Base-by-base conservation (phyloP, 2,888 invertebrate genomes). In the Drosophila lutescens region DNA sequence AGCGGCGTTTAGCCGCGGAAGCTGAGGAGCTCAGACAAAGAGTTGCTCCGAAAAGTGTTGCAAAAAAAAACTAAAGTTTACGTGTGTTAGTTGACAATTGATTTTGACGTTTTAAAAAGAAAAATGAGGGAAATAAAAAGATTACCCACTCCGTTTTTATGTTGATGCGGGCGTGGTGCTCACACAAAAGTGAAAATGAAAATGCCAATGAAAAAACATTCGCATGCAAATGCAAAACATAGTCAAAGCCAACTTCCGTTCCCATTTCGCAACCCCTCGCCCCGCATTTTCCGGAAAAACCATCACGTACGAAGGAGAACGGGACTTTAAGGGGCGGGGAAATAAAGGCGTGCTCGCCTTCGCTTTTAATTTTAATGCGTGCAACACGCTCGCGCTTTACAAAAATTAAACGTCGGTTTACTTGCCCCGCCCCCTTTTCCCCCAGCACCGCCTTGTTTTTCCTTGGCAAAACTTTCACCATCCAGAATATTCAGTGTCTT, bases 341-440 rank as follows among this genome's bases (percentile, higher is more conserved):
- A 38, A 32, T 13, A 38, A 49, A 26, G 54, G 73, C 53, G 49
- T 54, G 65, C 60, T 49, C 63, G 74, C 71, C 62, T 60, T 79
- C 55, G 77, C 87, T 88, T 84, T 86, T 84, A 84, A 88, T 84
- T 84, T 88, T 84, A 84, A 88, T 87, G 87, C 84, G 79, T 86
- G 86, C 86, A 83, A 86, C 86, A 87, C 83, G 82, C 88, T 82
- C 79, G 71, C 80, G 51, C 47, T 72, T 71, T 74, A 80, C 73
- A 76, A 83, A 83, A 88, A 83, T 88, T 83, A 83, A 83, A 86
- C 56, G 88, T 76, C 76, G 81, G 87, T 80, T 83, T 83, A 88
- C 84, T 86, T 88, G 46, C 84, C 77, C 53, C 62, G 13, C 17
- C 71, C 8, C 12, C n/a, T 1, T 8, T 40, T 30, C 54, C 26